Evolutionary conservation across 2,797 vertebrate genomes (phyloP), one percentile per base, ranked within the genome.

Genomic region (Phrynocephalus vlangalii): DNA sequence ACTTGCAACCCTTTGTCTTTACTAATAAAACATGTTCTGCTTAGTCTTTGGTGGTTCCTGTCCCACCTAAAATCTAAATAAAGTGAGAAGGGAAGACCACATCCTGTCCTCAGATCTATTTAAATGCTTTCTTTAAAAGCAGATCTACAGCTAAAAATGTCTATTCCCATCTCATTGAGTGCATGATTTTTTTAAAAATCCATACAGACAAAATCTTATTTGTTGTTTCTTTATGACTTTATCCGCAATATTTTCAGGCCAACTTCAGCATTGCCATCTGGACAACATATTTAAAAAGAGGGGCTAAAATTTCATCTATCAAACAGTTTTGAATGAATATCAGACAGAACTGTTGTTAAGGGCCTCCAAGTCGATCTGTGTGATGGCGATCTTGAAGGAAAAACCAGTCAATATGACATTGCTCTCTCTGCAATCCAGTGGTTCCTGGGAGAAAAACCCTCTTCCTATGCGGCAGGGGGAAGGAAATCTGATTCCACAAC

Each of bases 61-160:
- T n/a, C 18, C 0, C 0, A 26, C 24, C 0, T 0, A 0, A 1
- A 8, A 70, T 1, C 1, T 1, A 10, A 63, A 20, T 63, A 18
- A 33, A 33, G 1, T 9, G 22, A 16, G 28, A 13, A 56, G 0
- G 8, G 52, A 56, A 83, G n/a, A 24, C 9, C 13, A 3, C 6
- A 38, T 52, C 33, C 5, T 22, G 22, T 56, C n/a, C 26, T 5
- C 2, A 28, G 5, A 16, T 24, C 24, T 33, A 30, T 18, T 7
- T 84, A 84, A 33, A 28, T 26, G 13, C 33, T 71, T 24, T 76
- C 48, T 24, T 10, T 16, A 16, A 50, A 20, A 73, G 1, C 16
- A 72, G 16, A 0, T 10, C 10, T 66, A 11, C 1, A 20, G 9
- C 44, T 75, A 60, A 77, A 60, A 77, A 10, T 24, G 8, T 7